Conservation (phyloP, 2,888 invertebrate species). For the Tubulanus polymorphus region DNA sequence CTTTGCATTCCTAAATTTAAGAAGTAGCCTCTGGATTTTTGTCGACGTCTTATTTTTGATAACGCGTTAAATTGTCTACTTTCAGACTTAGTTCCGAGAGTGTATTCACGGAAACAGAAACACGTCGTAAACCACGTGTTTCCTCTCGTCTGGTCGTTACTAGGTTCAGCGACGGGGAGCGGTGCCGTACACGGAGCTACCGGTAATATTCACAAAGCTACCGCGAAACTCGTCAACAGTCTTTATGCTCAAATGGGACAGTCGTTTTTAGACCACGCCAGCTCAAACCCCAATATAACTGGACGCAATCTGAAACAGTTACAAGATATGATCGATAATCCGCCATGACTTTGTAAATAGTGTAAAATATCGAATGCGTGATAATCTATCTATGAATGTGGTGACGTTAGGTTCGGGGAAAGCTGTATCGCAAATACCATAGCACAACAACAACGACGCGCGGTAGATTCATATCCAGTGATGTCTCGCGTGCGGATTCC, state of each 20-base stretch:
- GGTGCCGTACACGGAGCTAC: constrained; percentile 36
- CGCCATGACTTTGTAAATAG: not conserved
- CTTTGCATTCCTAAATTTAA: not conserved
- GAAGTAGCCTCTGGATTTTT: not conserved
- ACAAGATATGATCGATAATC: constrained; percentile 26
- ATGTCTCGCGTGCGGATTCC: no score
- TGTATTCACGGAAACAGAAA: constrained; percentile 45
- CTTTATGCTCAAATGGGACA: constrained; percentile 39
- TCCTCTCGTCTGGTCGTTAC: constrained; percentile 48
- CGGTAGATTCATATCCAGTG: no score
- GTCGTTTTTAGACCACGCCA: constrained; percentile 34
- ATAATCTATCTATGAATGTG: no score
- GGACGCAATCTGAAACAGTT: constrained; percentile 33
- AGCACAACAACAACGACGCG: no score
- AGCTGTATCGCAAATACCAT: no score
- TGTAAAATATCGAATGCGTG: no score
- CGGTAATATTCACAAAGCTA: constrained; percentile 34
- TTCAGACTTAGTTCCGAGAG: constrained; percentile 40
- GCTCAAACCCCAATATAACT: constrained; percentile 30
- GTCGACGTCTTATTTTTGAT: not conserved
- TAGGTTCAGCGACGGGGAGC: constrained; percentile 36
- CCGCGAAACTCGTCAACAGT: constrained; percentile 27
- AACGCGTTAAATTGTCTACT: constrained; percentile 4
- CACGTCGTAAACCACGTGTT: constrained; percentile 47
- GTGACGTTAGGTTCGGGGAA: no score